A percentile compares a stretch with the other conserved stretches of the same genome.
Conservation (phyloP, 2,797 vertebrate species). For the Eutrigla gurnardus region DNA sequence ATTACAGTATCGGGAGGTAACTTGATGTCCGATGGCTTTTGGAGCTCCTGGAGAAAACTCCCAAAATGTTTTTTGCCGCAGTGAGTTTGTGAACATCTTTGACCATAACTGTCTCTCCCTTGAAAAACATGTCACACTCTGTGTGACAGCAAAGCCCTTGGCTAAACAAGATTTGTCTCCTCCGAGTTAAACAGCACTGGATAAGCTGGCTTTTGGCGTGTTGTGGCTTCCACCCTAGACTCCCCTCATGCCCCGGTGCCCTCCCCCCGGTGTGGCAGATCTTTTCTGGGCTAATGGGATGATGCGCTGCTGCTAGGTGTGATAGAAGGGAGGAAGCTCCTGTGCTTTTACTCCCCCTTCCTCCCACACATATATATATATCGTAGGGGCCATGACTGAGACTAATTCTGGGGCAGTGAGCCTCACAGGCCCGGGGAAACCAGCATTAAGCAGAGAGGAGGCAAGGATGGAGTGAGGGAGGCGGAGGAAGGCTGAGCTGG, state of each 20-base stretch:
- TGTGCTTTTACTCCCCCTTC: conserved; percentile 56
- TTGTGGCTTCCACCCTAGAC: conserved; percentile 47
- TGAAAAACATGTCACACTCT: conserved; percentile 51
- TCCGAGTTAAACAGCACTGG: conserved; percentile 56
- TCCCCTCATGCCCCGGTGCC: conserved; percentile 47
- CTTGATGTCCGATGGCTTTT: background rate
- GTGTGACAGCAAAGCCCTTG: conserved; percentile 48
- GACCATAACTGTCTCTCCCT: conserved; percentile 27
- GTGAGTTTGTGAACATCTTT: conserved; percentile 35
- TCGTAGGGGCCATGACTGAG: conserved; percentile 61
- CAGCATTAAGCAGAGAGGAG: conserved; percentile 31
- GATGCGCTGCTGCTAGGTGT: conserved; percentile 72
- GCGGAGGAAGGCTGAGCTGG: conserved; percentile 15
- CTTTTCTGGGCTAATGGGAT: conserved; percentile 78
- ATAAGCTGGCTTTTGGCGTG: conserved; percentile 62
- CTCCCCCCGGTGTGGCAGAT: conserved; percentile 45
- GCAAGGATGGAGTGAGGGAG: conserved; percentile 14
- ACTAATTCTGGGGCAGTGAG: conserved; percentile 63
- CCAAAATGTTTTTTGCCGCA: background rate
- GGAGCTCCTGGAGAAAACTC: background rate
- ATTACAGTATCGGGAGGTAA: background rate
- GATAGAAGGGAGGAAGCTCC: conserved; percentile 60
- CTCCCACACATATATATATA: conserved; percentile 28
- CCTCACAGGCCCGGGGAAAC: conserved; percentile 32
- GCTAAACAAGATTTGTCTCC: conserved; percentile 66